phyloP scores from a whole-genome alignment of 2,797 vertebrate genomes.

The Aeoliscus strigatus region DNA sequence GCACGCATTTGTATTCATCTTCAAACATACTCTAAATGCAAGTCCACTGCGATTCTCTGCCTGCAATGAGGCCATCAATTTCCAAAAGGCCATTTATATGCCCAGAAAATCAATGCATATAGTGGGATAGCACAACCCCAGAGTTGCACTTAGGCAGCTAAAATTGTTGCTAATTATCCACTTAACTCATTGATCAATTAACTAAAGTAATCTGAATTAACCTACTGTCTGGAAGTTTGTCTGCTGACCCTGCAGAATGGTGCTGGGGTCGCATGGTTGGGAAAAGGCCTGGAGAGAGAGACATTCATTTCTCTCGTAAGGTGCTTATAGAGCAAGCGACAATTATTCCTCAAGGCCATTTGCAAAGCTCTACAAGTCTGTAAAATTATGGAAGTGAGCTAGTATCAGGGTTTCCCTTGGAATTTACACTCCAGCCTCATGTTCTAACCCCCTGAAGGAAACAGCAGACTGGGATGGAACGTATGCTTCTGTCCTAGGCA shows the following conservation, averaged over 20 bases:
- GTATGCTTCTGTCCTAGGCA: slow-evolving; percentile 18
- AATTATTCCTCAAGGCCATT: slow-evolving; percentile 67
- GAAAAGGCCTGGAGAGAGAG: slow-evolving; percentile 49
- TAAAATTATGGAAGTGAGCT: slow-evolving; percentile 57
- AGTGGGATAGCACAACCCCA: slow-evolving; percentile 72
- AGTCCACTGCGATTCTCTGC: slow-evolving; percentile 67
- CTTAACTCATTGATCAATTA: slow-evolving; percentile 84
- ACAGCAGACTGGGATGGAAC: slow-evolving; percentile 17
- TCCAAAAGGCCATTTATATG: slow-evolving; percentile 82
- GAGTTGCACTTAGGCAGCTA: slow-evolving; percentile 79
- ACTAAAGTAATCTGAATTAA: slow-evolving; percentile 84
- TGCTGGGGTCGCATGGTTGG: slow-evolving; percentile 65
- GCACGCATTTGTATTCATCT: slow-evolving; percentile 75
- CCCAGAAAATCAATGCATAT: slow-evolving; percentile 80
- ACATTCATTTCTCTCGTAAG: slow-evolving; percentile 62
- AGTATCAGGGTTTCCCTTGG: slow-evolving; percentile 48
- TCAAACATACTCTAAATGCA: slow-evolving; percentile 78
- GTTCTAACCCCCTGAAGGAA: slow-evolving; percentile 21
- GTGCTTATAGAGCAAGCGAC: slow-evolving; percentile 51
- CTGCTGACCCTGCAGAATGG: slow-evolving; percentile 78
- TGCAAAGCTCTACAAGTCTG: slow-evolving; percentile 60
- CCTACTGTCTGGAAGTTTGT: slow-evolving; percentile 82
- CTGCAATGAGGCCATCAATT: slow-evolving; percentile 77
- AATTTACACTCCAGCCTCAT: slow-evolving; percentile 43
- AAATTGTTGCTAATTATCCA: slow-evolving; percentile 83